Percentiles rank a stretch among this genome's conserved stretches.
Evolutionary conservation across 2,797 vertebrate species (phyloP).

Genomic region (Thalassophryne amazonica): DNA sequence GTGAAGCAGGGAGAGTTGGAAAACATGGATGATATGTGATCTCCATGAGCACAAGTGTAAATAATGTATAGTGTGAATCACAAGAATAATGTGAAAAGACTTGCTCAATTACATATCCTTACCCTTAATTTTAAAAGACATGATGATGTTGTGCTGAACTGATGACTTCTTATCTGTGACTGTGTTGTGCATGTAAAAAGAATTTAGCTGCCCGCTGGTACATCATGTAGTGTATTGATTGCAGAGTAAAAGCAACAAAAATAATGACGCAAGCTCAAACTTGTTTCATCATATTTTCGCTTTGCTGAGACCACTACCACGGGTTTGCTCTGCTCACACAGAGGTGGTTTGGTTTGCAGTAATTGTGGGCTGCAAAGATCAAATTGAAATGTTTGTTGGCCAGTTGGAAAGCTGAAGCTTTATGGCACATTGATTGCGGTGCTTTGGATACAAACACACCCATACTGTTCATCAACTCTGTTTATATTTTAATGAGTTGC

Average conservation of each 20-base stretch:
- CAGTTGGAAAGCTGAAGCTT: constrained; percentile 12
- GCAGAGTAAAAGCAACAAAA: not conserved
- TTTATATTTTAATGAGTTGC: constrained; percentile 26
- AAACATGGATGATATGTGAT: too few relatives aligned
- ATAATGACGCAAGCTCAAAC: constrained; percentile 16
- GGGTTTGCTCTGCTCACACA: constrained; percentile 18
- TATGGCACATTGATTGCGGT: constrained; percentile 8
- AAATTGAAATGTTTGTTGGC: constrained; percentile 31
- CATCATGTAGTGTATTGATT: constrained; percentile 2
- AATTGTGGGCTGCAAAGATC: constrained; percentile 30
- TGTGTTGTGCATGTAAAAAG: too few relatives aligned
- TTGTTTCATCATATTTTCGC: constrained; percentile 29
- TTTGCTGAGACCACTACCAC: constrained; percentile 14
- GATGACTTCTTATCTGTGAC: too few relatives aligned
- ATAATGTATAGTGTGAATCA: too few relatives aligned
- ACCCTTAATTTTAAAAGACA: too few relatives aligned
- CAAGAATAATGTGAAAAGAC: too few relatives aligned
- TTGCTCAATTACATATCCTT: too few relatives aligned
- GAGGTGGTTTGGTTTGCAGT: constrained; percentile 20
- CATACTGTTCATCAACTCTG: constrained; percentile 13
- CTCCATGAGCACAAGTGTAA: too few relatives aligned
- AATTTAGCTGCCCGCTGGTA: not conserved
- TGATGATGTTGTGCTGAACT: too few relatives aligned
- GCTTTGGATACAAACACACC: constrained; percentile 1
- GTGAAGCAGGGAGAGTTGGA: too few relatives aligned